Base-by-base conservation (phyloP, 1,140 invertebrate genomes). In the Zaprionus kolodkinae region DNA sequence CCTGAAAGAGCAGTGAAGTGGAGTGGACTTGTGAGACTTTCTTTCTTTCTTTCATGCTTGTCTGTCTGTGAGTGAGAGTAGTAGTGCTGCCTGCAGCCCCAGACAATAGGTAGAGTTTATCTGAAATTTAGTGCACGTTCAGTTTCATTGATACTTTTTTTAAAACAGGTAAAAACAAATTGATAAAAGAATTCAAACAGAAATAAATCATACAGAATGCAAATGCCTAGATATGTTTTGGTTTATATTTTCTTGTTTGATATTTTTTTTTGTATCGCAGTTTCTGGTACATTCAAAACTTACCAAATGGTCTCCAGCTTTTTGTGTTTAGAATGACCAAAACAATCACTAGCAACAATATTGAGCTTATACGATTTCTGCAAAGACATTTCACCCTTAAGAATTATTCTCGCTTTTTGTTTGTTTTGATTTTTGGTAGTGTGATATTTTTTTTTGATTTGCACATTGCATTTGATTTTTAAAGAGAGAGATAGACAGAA, bases 281-380 rank as follows among this genome's bases (percentile, higher is more conserved):
- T 87, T 84, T 82, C 52, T 77, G 86, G 90, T 84, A 87, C 90
- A 91, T 91, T 85, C 83, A 91, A 89, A 90, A 91, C 90, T 91
- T 91, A 91, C 90, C 90, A 91, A 91, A 91, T 83, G 81, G 81
- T 91, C 83, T 91, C 90, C 90, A 89, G 90, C 83, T 90, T 90
- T 91, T 88, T 85, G 85, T 85, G 80, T 88, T 91, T 91, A 90
- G 86, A 88, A 91, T 91, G 86, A 91, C 90, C 90, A 91, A 91
- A 91, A 91, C 90, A 91, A 91, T 91, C 90, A 88, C 90, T 91
- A 91, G 90, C 90, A 91, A 89, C 91, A 91, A 91, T 91, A 91
- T 83, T 91, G 90, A 90, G 90, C 81, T 91, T 91, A 88, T 82
- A 88, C 86, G 90, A 79, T 91, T 91, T 91, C 90, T 91, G 90